Evolutionary conservation across 2,113 vertebrate species (phyloP).

Genomic region (Pholis gunnellus): DNA sequence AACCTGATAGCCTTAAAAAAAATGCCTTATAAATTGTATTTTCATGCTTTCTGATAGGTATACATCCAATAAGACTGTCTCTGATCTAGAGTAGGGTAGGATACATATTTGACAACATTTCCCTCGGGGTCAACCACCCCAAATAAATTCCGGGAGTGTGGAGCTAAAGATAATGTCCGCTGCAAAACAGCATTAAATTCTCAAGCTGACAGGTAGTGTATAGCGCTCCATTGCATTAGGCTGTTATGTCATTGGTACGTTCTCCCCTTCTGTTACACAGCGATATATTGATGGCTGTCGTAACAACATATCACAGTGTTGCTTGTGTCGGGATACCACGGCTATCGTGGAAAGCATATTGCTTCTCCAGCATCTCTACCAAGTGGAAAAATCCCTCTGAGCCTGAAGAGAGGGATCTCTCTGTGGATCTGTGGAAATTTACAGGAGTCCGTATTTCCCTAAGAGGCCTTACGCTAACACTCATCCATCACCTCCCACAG

Average conservation of each 20-base stretch:
- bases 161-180: neutral
- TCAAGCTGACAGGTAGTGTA: neutral
- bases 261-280: slow-evolving; percentile 4
- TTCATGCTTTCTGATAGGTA: neutral
- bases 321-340: neutral
- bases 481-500: slow-evolving; percentile 28
- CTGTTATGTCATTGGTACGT: neutral
- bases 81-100: neutral
- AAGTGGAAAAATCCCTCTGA: slow-evolving; percentile 11
- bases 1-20: neutral
- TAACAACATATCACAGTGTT: neutral
- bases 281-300: neutral
- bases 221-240: neutral
- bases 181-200: neutral
- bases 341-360: slow-evolving; percentile 3
- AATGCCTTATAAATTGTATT: neutral
- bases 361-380: neutral
- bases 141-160: neutral
- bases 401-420: neutral
- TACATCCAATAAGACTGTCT: neutral
- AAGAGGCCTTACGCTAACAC: neutral
- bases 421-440: slow-evolving; percentile 52
- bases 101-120: slow-evolving; percentile 1
- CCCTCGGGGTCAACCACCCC: neutral
- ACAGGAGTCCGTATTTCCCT: neutral